Percentiles rank a stretch among this genome's conserved stretches.
Evolutionary conservation across 2,888 invertebrate species (phyloP).

Genomic region (Eustalomyia histrio): DNA sequence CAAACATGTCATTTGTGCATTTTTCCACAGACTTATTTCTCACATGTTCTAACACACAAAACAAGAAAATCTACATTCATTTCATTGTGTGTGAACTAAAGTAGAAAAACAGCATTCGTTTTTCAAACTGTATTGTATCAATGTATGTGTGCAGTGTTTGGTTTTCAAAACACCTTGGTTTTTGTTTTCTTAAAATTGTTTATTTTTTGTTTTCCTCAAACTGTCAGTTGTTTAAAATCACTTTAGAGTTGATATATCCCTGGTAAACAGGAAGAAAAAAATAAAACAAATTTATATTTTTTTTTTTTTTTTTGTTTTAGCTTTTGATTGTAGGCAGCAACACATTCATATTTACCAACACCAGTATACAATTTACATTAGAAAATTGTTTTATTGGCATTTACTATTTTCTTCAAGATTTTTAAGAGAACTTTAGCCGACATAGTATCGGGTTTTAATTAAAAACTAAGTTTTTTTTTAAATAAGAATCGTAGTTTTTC

Average conservation of each 20-base stretch:
- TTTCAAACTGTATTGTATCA: neutral
- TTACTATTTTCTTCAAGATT: too few species aligned
- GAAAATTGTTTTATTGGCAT: too few species aligned
- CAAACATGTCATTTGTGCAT: conserved; percentile 47
- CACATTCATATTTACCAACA: neutral
- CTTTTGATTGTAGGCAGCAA: neutral
- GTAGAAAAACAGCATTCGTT: conserved; percentile 26
- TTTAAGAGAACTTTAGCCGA: too few species aligned
- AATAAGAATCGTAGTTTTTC: too few species aligned
- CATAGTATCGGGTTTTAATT: too few species aligned
- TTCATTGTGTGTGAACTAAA: conserved; percentile 28
- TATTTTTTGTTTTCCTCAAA: conserved; percentile 10
- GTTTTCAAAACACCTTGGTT: conserved; percentile 19
- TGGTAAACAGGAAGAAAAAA: neutral
- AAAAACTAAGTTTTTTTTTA: too few species aligned
- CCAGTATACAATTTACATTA: too few species aligned
- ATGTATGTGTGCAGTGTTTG: neutral
- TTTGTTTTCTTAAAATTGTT: neutral
- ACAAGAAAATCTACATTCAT: conserved; percentile 31
- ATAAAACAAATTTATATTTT: conserved; percentile 6
- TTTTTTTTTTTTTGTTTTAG: neutral
- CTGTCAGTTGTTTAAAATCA: conserved; percentile 39
- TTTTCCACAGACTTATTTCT: conserved; percentile 49
- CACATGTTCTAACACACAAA: conserved; percentile 35
- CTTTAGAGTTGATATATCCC: conserved; percentile 16